Evolutionary conservation across 2,113 vertebrate genomes (phyloP), one percentile per base, ranked within the genome.

Genomic region (Panthera leo): DNA sequence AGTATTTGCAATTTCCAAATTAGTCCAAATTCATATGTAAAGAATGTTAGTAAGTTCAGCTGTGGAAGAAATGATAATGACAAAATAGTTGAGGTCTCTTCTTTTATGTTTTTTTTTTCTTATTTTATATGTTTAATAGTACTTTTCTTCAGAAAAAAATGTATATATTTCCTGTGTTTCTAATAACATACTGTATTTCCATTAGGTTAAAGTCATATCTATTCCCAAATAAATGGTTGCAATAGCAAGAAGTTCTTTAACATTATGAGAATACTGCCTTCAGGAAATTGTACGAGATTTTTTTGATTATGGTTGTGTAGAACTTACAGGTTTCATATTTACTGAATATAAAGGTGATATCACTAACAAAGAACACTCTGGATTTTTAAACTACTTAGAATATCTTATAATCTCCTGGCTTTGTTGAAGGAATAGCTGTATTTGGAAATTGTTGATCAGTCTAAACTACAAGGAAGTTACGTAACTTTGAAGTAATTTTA

Each of bases 161-260:
- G n/a, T 90, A 39, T 21, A 53, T 76, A 42, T 51, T 95, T 93
- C 7, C 34, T 85, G 6, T 63, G 51, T 89, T 89, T 73, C 31
- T 90, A 82, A 51, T 86, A 85, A 63, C 2, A 36, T 75, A 80
- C 18, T 90, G 0, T 82, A 61, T 91, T 90, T 78, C 63, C 25
- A 19, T 84, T 93, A 61, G 29, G 21, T 76, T 61, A 45, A 67
- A 48, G 12, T 78, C 92, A 5, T 63, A 45, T 89, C n/a, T 89
- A 13, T 87, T 94, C 25, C 18, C 82, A 48, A 87, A 83, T 91
- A 95, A 93, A 42, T 95, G 21, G 36, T 95, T 85, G 14, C 14
- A 91, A 36, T 53, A 67, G 36, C 7, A 85, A 85, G 39, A 88
- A 88, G 83, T 88, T 76, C 27, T 42, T 84, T 78, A 84, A 82